Base-by-base conservation (phyloP, 2,797 vertebrate species). In the Salarias fasciatus region DNA sequence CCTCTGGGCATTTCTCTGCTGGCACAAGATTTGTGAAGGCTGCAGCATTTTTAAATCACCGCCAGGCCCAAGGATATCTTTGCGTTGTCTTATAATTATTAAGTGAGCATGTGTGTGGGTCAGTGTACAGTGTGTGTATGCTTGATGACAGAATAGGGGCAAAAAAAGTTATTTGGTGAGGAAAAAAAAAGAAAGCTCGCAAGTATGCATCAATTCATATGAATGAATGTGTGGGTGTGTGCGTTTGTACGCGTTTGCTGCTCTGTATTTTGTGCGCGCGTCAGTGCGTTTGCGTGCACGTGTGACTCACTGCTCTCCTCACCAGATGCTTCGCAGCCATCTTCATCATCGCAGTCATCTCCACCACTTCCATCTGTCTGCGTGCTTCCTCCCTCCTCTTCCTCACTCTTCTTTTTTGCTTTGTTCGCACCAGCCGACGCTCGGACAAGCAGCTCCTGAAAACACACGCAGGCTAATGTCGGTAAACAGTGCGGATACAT, bases 251-350 rank as follows among this genome's bases (percentile, higher is more conserved):
- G 43, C 58, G 47, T 56, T 33, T 35, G 38, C 24, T 35, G n/a
- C n/a, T 41, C n/a, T 47, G 45, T 11, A 15, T 8, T 28, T 11
- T 28, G 30, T 72, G 75, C 81, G 5, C 61, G 52, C 47, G 56
- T 59, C 14, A 40, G 4, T 46, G 50, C 56, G 69, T 49, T 43
- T 58, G 47, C 56, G 33, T 35, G 38, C 24, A 35, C 47, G 45
- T 28, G 30, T 72, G 75, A 88, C 86, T 87, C 82, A 91, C 91
- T 81, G 5, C 53, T 85, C 54, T 78, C 75, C 13, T 92, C 89
- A 14, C 94, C 95, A 5, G 95, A 95, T 74, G 92, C 93, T 72
- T 94, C 92, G 75, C 95, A 96, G 55, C 53, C 94, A 49, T 96
- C 95, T 82, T 96, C 95, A 89, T 95, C 94, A 57, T 96, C 95